Percentiles rank a stretch among this genome's conserved stretches.
These are phyloP conservation scores for Danio jaintianensis DNA, from an alignment of 2,797 vertebrate genomes.

Conservation along the genomic window DNA sequence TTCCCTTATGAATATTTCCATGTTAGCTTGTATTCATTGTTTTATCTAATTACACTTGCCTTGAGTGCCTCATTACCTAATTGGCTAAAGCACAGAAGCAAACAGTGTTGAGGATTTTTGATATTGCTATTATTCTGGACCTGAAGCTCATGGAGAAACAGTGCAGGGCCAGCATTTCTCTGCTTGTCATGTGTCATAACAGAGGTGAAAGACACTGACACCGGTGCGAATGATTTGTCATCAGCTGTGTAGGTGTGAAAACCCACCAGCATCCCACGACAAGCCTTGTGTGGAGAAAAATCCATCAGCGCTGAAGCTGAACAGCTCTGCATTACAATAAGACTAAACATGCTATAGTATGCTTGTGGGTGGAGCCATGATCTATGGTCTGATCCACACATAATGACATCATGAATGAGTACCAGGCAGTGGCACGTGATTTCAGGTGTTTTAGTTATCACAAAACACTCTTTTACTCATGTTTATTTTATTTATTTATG, in stretches of 20 bases:
- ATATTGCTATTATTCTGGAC: not conserved
- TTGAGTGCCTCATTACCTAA: not conserved
- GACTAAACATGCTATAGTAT: not conserved
- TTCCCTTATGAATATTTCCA: not conserved
- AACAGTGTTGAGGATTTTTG: slow-evolving; percentile 5
- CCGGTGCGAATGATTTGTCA: slow-evolving; percentile 43
- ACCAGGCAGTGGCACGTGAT: not conserved
- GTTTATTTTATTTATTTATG: not conserved
- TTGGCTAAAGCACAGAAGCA: not conserved
- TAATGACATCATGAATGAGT: not conserved
- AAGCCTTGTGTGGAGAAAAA: not conserved
- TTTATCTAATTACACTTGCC: not conserved
- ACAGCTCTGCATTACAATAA: not conserved
- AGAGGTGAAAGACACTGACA: slow-evolving; percentile 38
- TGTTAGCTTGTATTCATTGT: not conserved
- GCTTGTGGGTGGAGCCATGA: not conserved
- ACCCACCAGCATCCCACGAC: slow-evolving; percentile 35
- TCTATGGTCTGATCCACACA: not conserved
- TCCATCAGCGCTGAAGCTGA: not conserved
- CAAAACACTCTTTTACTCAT: not conserved
- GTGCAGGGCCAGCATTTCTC: slow-evolving; percentile 41
- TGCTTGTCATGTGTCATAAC: slow-evolving; percentile 56
- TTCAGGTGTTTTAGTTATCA: not conserved
- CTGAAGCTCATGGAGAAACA: slow-evolving; percentile 26
- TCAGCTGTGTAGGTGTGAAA: slow-evolving; percentile 43